Percentiles rank a stretch among this genome's conserved stretches.
Conservation (phyloP, 2,797 vertebrate genomes). For the Heliangelus exortis region DNA sequence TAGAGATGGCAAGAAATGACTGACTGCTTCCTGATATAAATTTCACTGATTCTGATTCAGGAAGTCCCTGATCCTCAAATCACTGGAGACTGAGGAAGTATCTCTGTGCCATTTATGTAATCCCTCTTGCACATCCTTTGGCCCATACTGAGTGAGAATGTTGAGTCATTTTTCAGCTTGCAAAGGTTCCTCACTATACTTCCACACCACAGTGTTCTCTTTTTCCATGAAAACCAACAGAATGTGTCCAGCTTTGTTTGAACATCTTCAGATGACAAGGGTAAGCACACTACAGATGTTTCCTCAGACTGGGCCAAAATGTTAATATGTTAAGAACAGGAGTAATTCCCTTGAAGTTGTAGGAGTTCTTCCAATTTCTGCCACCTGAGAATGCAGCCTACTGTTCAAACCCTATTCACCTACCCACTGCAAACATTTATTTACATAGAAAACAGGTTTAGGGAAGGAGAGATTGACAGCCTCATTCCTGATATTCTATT, state of each 20-base stretch:
- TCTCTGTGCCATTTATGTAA: not conserved
- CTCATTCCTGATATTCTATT: slow-evolving; percentile 11
- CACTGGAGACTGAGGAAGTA: not conserved
- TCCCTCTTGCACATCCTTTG: not conserved
- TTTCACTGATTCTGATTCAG: not conserved
- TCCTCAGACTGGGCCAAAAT: not conserved
- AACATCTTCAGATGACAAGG: not conserved
- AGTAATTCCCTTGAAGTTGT: slow-evolving; percentile 41
- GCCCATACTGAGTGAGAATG: not conserved
- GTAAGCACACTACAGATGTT: not conserved
- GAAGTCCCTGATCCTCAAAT: not conserved
- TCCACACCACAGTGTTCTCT: not conserved
- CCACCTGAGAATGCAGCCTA: slow-evolving; percentile 44
- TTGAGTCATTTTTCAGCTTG: not conserved
- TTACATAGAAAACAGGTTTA: slow-evolving; percentile 56
- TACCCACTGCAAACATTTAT: slow-evolving; percentile 14
- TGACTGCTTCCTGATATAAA: not conserved
- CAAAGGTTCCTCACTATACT: not conserved
- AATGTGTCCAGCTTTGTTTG: not conserved
- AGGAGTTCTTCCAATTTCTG: slow-evolving; percentile 36
- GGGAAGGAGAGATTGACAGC: slow-evolving; percentile 41
- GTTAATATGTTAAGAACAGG: not conserved
- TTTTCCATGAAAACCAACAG: not conserved
- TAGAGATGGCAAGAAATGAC: not conserved
- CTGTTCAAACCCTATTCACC: not conserved